Evolutionary conservation across 2,797 vertebrate genomes (phyloP).

Genomic region (Hydrophis major): DNA sequence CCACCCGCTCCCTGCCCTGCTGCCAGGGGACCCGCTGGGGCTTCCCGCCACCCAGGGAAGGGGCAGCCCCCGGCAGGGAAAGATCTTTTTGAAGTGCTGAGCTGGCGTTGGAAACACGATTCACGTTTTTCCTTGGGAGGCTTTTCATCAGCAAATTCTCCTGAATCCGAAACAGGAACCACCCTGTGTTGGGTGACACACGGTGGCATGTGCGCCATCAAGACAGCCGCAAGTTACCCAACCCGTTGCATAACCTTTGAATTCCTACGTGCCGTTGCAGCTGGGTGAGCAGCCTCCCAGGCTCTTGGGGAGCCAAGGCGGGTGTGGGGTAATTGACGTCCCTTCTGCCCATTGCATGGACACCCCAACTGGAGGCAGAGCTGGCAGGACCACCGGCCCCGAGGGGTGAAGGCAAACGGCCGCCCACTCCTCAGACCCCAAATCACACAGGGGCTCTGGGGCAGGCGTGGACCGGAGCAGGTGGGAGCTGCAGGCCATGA

Average conservation of each 20-base stretch:
- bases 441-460: no score
- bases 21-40: neutral
- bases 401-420: no score
- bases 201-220: neutral
- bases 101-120: neutral
- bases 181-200: neutral
- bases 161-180: neutral
- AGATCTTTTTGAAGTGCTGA: neutral
- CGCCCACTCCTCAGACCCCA: no score
- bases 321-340: no score
- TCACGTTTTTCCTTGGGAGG: neutral
- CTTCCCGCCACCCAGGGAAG: neutral
- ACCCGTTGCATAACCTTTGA: neutral
- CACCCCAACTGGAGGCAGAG: no score
- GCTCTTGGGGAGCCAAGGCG: no score
- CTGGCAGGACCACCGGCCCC: no score
- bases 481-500: no score
- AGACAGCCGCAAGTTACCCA: neutral
- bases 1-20: no score
- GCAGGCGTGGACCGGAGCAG: no score
- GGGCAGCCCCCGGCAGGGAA: neutral
- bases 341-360: neutral
- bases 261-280: neutral
- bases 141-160: neutral
- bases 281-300: rapidly evolving